Evolutionary conservation across 2,888 invertebrate genomes (phyloP), one percentile per base, ranked within the genome.

Genomic region (Aphidoletes aphidimyza): DNA sequence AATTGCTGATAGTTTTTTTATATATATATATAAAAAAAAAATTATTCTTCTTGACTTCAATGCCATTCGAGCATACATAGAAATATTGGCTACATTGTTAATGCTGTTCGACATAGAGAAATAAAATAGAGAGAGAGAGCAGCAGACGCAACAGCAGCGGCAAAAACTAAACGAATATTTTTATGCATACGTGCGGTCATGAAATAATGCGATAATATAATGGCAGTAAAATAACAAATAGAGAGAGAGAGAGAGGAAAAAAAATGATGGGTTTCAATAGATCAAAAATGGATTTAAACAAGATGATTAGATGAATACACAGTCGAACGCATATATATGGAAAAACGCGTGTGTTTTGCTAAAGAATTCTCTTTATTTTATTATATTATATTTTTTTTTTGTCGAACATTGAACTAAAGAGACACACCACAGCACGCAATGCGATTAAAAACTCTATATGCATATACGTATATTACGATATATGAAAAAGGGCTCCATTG

Each of bases 181-280:
- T 37, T 37, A 81, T 81, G 81, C 81, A 81, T 37, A 36, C n/a
- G 37, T 81, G 78, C 19, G 78, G 34, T 36, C 34, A 78, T 78
- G 37, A 37, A 81, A 81, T 81, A 81, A 69, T 30, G 69, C 69
- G 69, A 69, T 69, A 69, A 30, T 30, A 69, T 30, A 69, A 69
- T 54, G 22, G 54, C 54, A 54, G 54, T 2, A 54, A 54, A 47
- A 17, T 11, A 47, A 47, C 17, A 47, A 47, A 47, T 47, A 47
- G 47, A 54, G 14, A 39, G 39, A 39, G 39, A 39, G 39, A 39
- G 39, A 39, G 49, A n/a, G 14, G 59, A 30, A 26, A 30, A 81
- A 81, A 81, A 81, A 81, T 81, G 3, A 81, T 81, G 37, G 81
- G 81, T 81, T 81, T 81, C 81, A 37, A 81, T 81, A 37, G 22